Conservation (phyloP, 2,113 vertebrate species). For the Macquaria australasica region DNA sequence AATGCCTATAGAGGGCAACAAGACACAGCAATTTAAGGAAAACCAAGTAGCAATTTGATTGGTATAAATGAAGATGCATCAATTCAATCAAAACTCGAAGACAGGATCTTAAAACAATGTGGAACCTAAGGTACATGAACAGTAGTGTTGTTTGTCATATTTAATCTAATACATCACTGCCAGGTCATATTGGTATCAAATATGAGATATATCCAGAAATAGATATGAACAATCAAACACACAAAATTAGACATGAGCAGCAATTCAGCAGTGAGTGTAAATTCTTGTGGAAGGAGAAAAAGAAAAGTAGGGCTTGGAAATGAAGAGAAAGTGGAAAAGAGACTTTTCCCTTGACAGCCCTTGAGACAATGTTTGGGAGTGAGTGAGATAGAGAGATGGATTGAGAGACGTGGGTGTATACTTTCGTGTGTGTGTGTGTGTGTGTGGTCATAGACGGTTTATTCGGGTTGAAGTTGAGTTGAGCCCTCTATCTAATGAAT, state of each 20-base stretch:
- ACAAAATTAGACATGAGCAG: conserved; percentile 7
- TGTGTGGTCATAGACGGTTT: conserved; percentile 50
- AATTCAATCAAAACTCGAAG: neutral
- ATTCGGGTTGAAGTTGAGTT: conserved; percentile 70
- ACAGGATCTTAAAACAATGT: neutral
- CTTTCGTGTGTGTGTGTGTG: conserved; percentile 14
- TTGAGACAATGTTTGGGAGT: conserved; percentile 51
- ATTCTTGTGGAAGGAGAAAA: neutral
- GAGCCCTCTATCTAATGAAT: conserved; percentile 73
- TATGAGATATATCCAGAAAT: neutral
- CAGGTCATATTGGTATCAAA: neutral
- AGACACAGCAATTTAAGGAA: neutral
- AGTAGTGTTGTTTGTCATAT: neutral
- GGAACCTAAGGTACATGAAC: neutral
- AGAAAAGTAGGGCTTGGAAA: neutral
- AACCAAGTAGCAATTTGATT: neutral
- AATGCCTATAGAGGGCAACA: neutral
- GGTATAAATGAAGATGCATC: neutral
- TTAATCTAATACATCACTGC: neutral
- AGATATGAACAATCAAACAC: neutral
- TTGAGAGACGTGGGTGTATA: neutral
- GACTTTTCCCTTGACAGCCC: conserved; percentile 9
- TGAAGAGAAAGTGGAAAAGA: conserved; percentile 2
- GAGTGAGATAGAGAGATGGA: conserved; percentile 25
- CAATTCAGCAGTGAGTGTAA: neutral